Percentiles rank a stretch among this genome's conserved stretches.
phyloP scores from a whole-genome alignment of 2,888 invertebrate genomes.

The Candidula unifasciata region DNA sequence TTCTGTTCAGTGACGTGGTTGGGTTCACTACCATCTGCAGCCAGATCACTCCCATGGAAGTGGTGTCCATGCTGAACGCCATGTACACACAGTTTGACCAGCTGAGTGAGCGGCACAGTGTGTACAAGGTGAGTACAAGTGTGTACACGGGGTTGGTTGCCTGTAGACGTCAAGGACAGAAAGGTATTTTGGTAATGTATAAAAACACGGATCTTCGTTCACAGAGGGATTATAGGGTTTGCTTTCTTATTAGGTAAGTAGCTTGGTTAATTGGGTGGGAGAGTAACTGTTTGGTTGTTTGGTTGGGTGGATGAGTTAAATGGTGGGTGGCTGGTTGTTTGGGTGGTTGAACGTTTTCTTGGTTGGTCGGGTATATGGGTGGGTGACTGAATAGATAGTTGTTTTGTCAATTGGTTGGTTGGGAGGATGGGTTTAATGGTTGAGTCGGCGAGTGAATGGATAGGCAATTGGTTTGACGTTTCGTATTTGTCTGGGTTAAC shows the following conservation, averaged over 20 bases:
- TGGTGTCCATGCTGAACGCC: constrained; percentile 96
- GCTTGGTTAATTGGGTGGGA: not conserved
- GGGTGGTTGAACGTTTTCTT: not conserved
- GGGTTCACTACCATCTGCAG: constrained; percentile 98
- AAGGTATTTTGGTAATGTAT: too few relatives aligned
- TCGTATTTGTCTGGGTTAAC: too few relatives aligned
- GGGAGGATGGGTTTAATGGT: too few relatives aligned
- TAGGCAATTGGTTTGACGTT: too few relatives aligned
- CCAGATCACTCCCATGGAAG: constrained; percentile 96
- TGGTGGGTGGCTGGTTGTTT: not conserved
- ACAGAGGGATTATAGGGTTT: not conserved
- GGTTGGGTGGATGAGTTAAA: not conserved
- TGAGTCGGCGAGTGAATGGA: too few relatives aligned
- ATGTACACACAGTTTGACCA: constrained; percentile 97
- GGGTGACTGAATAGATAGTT: not conserved
- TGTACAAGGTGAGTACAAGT: constrained; percentile 89
- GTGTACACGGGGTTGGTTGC: not conserved
- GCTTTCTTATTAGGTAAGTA: not conserved
- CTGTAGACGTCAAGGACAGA: too few relatives aligned
- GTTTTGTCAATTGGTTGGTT: not conserved
- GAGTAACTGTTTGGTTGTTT: not conserved
- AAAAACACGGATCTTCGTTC: too few relatives aligned
- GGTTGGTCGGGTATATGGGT: not conserved
- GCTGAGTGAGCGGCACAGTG: constrained; percentile 92
- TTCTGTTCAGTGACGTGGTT: constrained; percentile 97